Percentiles rank a stretch among this genome's conserved stretches.
Evolutionary conservation across 2,113 vertebrate genomes (phyloP).

Genomic region (Cyprinodon brontotheroides): DNA sequence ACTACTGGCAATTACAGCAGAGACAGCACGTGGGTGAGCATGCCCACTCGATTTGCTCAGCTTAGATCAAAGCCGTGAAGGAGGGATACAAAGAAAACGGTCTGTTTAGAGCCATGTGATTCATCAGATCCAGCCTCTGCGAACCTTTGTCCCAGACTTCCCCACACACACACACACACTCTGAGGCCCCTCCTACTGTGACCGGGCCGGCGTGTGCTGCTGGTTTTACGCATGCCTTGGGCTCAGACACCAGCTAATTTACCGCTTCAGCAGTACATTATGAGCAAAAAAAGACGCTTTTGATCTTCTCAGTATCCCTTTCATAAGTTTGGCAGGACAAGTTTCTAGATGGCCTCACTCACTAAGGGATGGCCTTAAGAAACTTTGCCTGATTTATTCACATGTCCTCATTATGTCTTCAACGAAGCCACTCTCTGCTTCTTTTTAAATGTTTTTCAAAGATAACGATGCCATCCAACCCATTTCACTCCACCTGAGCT

Average conservation of each 20-base stretch:
- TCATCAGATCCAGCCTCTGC: conserved; percentile 59
- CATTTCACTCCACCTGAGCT: conserved; percentile 17
- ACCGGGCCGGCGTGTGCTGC: conserved; percentile 70
- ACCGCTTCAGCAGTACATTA: conserved; percentile 75
- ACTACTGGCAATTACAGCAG: conserved; percentile 34
- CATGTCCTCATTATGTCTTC: conserved; percentile 54
- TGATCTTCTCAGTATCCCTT: conserved; percentile 68
- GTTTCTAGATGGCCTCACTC: conserved; percentile 68
- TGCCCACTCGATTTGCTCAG: conserved; percentile 37
- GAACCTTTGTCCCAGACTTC: conserved; percentile 67
- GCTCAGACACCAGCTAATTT: conserved; percentile 77
- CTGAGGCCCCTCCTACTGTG: conserved; percentile 68
- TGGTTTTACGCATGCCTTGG: conserved; percentile 80
- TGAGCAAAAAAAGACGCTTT: conserved; percentile 72
- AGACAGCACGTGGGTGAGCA: conserved; percentile 43
- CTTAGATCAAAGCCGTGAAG: conserved; percentile 66
- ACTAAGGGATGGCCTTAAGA: conserved; percentile 53
- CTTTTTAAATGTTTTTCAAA: conserved; percentile 25
- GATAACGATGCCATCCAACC: conserved; percentile 43
- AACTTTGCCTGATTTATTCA: conserved; percentile 54
- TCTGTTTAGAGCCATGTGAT: conserved; percentile 73
- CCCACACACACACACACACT: conserved; percentile 36
- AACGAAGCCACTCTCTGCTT: conserved; percentile 33
- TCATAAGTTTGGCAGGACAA: conserved; percentile 73
- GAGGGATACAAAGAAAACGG: conserved; percentile 50